phyloP scores from a whole-genome alignment of 2,113 vertebrate genomes.

The Chloropsis hardwickii region DNA sequence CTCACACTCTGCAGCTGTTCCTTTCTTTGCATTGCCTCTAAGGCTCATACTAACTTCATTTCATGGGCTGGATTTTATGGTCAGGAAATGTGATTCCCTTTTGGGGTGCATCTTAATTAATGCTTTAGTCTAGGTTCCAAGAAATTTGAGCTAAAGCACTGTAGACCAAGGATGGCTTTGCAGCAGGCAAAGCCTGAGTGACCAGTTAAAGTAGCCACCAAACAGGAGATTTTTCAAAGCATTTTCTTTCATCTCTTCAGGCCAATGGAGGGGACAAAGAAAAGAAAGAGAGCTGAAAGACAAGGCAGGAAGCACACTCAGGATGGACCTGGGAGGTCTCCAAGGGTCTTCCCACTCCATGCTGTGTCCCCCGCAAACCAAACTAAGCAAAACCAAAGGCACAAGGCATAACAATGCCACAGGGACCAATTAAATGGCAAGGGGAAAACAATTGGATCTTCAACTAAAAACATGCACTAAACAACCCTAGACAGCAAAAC shows the following conservation, averaged over 20 bases:
- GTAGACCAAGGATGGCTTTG: background rate
- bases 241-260: background rate
- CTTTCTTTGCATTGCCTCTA: background rate
- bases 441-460: background rate
- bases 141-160: background rate
- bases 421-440: background rate
- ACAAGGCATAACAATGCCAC: accelerated
- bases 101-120: background rate
- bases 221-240: background rate
- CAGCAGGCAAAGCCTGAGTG: background rate
- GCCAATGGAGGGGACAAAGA: background rate
- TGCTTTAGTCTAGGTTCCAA: background rate
- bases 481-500: background rate
- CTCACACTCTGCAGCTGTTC: background rate
- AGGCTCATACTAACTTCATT: background rate
- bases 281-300: background rate
- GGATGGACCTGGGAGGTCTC: background rate
- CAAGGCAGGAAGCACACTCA: background rate
- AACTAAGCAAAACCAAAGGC: background rate
- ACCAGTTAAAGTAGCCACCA: background rate
- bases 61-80: background rate
- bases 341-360: background rate
- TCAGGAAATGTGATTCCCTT: background rate
- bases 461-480: background rate
- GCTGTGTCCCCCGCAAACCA: background rate